Evolutionary conservation across 2,888 invertebrate genomes (phyloP), one percentile per base, ranked within the genome.

Genomic region (Synanthedon andrenaeformis): DNA sequence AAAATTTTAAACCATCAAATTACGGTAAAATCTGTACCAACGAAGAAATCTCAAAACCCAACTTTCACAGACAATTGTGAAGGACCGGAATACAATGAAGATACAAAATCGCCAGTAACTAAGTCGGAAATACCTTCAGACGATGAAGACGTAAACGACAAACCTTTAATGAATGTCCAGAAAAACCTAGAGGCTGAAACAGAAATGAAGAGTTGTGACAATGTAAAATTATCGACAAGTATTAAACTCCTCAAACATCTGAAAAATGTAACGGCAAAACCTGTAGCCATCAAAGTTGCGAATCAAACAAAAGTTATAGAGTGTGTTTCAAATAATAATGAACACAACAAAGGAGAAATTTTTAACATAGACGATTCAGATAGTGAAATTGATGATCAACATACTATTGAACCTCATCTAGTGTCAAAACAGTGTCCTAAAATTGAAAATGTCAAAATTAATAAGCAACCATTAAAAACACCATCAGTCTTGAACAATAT

Each of bases 281-380:
- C 75, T 54, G 51, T 58, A 56, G 23, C 55, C 54, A 52, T 66
- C 55, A 62, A 64, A 59, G 57, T 53, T 55, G 55, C 19, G 54
- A 58, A 60, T 56, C 53, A 57, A 55, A 57, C 42, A 17, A 53
- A 54, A n/a, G 56, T 59, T 45, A 61, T 61, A 56, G 52, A 52
- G 52, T 51, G 57, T 58, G 45, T 62, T 3, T 58, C 67, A 51
- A 60, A 67, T 54, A 65, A 65, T 55, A 64, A 65, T 56, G 59
- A 66, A 42, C 68, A 74, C 53, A 64, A 79, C 45, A 74, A 76
- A 56, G 70, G 79, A 54, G 86, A 86, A 70, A 79, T 84, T 59
- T 83, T 76, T 56, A 82, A 78, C 58, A 74, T 86, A 58, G 85
- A 85, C 52, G 85, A 85, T 60, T 85, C 85, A 52, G 86, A 86